Evolutionary conservation across 53 echinoderm and acorn worm species (phyloP), one percentile per base, ranked within the genome.

Genomic region (Zoroaster sp.): DNA sequence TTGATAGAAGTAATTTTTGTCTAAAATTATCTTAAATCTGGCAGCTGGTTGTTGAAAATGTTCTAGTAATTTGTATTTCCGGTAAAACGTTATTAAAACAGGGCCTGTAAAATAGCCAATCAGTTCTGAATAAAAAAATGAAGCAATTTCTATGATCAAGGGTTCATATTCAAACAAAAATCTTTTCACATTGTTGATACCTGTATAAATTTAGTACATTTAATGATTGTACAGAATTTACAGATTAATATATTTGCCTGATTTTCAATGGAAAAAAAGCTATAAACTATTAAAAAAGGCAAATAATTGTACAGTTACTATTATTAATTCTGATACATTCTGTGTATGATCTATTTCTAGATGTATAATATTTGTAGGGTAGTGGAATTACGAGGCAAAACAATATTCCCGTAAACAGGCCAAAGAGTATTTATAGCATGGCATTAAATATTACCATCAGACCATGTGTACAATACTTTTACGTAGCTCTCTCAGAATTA

Each of bases 241-340:
- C 31, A 81, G 43, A 81, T 65, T 81, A 81, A 81, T 67, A 81
- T 81, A 81, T 81, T 68, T 81, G 81, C 81, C 81, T 35, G 40
- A 42, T 81, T 81, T 81, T 81, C 81, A 59, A 66, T 36, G 66
- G 42, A 66, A 81, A 40, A 40, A 81, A 81, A 67, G 67, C 67
- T 81, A 67, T 67, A 81, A 81, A 67, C 78, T 78, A 36, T 74
- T 66, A 66, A 18, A 81, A 76, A 67, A 38, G 81, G 81, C 81
- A 81, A 81, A 81, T 81, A 81, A 78, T 67, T 81, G 81, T 81
- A 81, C 66, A 81, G 68, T 67, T 81, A 43, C 21, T 28, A 25
- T 28, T 59, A 59, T 74, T 43, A 67, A 81, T 67, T 81, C 81
- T 67, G 67, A 81, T 81, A 81, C 81, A 67, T 81, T 81, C 81